Conservation (phyloP, 2,797 vertebrate species). For the Hyperoplus lanceolatus region DNA sequence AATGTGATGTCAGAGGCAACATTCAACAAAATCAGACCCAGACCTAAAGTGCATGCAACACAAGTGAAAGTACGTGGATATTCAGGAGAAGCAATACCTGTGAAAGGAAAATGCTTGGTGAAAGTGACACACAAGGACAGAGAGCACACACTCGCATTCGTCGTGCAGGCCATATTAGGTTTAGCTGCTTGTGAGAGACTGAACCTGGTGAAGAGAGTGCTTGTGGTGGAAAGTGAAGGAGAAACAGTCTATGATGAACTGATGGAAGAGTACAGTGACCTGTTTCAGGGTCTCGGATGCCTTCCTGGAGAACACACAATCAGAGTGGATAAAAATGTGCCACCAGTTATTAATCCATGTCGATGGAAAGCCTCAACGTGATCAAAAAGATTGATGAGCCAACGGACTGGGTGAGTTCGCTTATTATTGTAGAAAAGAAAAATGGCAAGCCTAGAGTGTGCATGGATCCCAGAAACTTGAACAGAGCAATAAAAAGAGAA, state of each 20-base stretch:
- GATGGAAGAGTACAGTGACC: neutral
- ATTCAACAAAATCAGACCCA: neutral
- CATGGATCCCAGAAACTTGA: too few relatives aligned
- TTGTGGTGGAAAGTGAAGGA: neutral
- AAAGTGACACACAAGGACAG: neutral
- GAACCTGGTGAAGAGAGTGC: neutral
- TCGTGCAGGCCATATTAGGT: neutral
- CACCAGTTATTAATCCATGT: neutral
- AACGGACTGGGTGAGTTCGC: too few relatives aligned
- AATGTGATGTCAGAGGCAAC: neutral
- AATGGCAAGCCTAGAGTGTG: too few relatives aligned
- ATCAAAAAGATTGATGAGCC: too few relatives aligned
- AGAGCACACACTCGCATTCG: neutral
- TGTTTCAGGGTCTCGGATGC: neutral
- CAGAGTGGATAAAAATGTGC: neutral
- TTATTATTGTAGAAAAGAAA: too few relatives aligned
- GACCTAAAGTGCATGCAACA: neutral
- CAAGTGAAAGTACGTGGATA: neutral
- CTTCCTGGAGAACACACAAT: slow-evolving; percentile 2
- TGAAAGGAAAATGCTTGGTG: neutral
- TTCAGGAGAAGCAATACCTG: neutral
- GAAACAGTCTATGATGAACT: neutral
- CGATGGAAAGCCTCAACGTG: neutral
- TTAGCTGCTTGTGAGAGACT: neutral
- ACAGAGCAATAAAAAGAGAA: too few relatives aligned